Evolutionary conservation across 2,797 vertebrate genomes (phyloP).

Genomic region (Phaenicophaeus curvirostris): DNA sequence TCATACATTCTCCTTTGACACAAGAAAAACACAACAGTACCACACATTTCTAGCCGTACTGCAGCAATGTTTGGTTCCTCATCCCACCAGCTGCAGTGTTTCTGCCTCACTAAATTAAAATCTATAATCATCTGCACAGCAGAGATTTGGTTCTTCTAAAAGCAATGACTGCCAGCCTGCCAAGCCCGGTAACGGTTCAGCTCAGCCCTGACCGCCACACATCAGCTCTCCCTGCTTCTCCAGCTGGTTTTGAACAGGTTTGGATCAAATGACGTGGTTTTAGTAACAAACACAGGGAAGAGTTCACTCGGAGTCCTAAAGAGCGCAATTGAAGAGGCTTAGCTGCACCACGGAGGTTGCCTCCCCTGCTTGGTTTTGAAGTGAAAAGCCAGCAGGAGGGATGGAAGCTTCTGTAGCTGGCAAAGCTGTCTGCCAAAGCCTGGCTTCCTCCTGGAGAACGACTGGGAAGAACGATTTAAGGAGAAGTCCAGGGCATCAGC

Average conservation of each 20-base stretch:
- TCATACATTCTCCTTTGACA: not conserved
- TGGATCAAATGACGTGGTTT: not conserved
- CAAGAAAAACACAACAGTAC: too few relatives aligned
- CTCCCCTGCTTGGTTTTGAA: not conserved
- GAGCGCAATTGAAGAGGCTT: not conserved
- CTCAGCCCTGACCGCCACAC: not conserved
- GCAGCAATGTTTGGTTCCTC: not conserved
- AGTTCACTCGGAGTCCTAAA: not conserved
- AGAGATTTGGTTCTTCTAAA: not conserved
- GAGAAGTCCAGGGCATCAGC: not conserved
- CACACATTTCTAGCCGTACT: not conserved
- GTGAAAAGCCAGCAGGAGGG: not conserved
- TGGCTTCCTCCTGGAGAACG: not conserved
- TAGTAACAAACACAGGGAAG: not conserved
- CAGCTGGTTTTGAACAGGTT: not conserved
- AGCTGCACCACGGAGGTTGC: not conserved
- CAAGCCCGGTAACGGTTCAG: not conserved
- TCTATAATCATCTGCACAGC: not conserved
- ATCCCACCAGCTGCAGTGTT: not conserved
- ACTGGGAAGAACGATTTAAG: not conserved
- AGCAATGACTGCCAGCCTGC: not conserved
- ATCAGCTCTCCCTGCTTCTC: not conserved
- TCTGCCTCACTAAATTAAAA: conserved; percentile 16
- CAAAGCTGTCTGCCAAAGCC: not conserved
- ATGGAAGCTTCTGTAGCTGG: not conserved